Evolutionary conservation across 2,888 invertebrate genomes (phyloP).

Genomic region (Allacma fusca): DNA sequence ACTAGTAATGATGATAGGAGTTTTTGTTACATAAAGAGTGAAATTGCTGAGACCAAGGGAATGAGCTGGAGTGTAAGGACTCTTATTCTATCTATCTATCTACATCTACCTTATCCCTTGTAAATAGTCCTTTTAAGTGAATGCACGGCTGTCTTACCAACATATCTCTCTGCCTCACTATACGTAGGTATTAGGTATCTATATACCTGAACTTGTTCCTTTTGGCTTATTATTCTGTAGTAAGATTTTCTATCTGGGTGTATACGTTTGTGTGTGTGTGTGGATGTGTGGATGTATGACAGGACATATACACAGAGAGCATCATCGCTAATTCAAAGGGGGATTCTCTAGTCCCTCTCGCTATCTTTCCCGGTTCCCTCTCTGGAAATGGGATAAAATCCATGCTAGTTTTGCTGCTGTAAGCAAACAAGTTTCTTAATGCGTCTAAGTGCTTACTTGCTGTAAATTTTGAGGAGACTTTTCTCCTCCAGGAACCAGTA

Average conservation of each 20-base stretch:
- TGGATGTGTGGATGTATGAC: no score
- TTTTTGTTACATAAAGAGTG: not conserved
- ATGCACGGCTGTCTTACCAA: no score
- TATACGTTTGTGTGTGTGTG: not conserved
- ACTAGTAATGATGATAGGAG: not conserved
- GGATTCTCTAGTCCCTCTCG: not conserved
- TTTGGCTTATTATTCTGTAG: no score
- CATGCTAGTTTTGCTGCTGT: slow-evolving; percentile 11
- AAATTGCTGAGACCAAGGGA: not conserved
- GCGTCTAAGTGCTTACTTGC: slow-evolving; percentile 21
- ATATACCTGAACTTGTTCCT: no score
- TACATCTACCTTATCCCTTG: no score
- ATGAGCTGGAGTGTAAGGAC: not conserved
- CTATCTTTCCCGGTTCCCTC: not conserved
- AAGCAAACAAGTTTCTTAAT: slow-evolving; percentile 17
- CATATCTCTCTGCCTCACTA: no score
- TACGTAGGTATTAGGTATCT: no score
- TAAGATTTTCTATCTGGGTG: no score
- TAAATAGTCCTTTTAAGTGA: no score
- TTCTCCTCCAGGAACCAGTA: not conserved
- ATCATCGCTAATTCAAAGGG: not conserved
- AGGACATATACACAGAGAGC: no score
- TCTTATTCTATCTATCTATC: not conserved
- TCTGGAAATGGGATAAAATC: slow-evolving; percentile 10
- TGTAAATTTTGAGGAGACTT: slow-evolving; percentile 3